Evolutionary conservation across 2,113 vertebrate genomes (phyloP).

Genomic region (Nerophis ophidion): DNA sequence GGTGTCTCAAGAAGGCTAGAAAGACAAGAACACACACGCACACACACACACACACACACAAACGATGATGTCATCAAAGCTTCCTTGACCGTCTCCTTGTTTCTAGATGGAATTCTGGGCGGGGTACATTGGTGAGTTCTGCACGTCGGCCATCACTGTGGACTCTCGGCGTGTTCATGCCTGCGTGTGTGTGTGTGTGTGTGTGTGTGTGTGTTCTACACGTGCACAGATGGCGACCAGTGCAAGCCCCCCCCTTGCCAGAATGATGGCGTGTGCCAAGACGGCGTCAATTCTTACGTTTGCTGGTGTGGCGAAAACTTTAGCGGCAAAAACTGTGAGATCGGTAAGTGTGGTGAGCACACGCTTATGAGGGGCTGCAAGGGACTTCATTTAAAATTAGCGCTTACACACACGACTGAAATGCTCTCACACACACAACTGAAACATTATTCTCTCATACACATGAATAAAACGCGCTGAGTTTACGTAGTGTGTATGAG

Average conservation of each 20-base stretch:
- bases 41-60: background rate
- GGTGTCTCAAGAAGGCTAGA: too few relatives aligned
- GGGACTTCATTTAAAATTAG: too few relatives aligned
- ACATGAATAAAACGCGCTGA: too few relatives aligned
- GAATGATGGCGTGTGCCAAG: slow-evolving; percentile 80
- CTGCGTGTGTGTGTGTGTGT: slow-evolving; percentile 1
- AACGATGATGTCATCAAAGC: background rate
- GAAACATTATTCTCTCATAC: too few relatives aligned
- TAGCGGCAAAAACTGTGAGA: slow-evolving; percentile 87
- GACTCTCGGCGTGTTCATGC: background rate
- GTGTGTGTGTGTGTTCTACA: slow-evolving; percentile 2
- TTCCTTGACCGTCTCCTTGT: background rate
- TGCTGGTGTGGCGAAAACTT: slow-evolving; percentile 83
- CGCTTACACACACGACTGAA: too few relatives aligned
- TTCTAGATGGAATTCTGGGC: slow-evolving; percentile 61
- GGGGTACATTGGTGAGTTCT: slow-evolving; percentile 40
- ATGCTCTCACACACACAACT: too few relatives aligned
- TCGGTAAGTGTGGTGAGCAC: slow-evolving; percentile 67
- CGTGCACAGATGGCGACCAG: slow-evolving; percentile 82
- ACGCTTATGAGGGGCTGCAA: too few relatives aligned
- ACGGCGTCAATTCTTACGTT: slow-evolving; percentile 73
- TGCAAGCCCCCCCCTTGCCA: slow-evolving; percentile 82
- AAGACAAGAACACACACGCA: too few relatives aligned
- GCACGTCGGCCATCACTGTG: background rate
- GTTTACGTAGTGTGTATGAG: too few relatives aligned